These are phyloP conservation scores for Pseudanteris insignis DNA, from an alignment of 2,888 invertebrate species.

Conservation along the genomic window DNA sequence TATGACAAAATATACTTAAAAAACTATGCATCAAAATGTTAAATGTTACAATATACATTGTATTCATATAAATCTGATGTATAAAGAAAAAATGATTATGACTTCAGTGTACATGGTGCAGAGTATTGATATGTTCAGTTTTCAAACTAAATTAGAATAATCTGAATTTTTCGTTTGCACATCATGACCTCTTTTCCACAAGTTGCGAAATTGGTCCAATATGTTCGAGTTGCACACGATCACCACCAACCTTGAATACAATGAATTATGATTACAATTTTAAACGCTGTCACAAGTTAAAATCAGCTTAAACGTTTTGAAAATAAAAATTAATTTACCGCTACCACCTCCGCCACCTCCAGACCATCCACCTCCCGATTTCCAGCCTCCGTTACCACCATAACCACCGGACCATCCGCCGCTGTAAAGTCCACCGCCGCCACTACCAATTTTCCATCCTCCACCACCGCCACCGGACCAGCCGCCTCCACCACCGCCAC, in stretches of 20 bases:
- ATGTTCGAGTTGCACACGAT: no score
- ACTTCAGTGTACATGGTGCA: constrained; percentile 18
- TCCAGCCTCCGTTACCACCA: constrained; percentile 31
- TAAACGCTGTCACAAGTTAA: no score
- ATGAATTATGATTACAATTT: no score
- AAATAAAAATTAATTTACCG: no score
- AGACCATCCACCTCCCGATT: constrained; percentile 35
- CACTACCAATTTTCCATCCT: constrained; percentile 33
- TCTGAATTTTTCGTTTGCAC: no score
- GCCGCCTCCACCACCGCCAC: constrained; percentile 42
- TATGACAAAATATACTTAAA: no score
- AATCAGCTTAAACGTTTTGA: no score
- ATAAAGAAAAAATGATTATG: constrained; percentile 16
- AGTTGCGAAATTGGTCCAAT: no score
- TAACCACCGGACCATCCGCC: constrained; percentile 28
- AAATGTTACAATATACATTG: no score
- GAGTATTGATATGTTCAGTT: constrained; percentile 3
- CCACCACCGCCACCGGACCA: constrained; percentile 11
- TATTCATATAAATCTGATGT: constrained; percentile 8
- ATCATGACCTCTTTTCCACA: no score
- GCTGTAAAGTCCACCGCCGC: constrained; percentile 8
- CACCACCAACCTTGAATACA: constrained; percentile 15
- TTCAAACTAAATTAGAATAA: no score
- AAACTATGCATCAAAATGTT: no score
- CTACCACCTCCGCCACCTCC: constrained; percentile 44